These are phyloP conservation scores for Dasyornis broadbenti DNA, from an alignment of 2,113 vertebrate genomes.

Conservation along the genomic window DNA sequence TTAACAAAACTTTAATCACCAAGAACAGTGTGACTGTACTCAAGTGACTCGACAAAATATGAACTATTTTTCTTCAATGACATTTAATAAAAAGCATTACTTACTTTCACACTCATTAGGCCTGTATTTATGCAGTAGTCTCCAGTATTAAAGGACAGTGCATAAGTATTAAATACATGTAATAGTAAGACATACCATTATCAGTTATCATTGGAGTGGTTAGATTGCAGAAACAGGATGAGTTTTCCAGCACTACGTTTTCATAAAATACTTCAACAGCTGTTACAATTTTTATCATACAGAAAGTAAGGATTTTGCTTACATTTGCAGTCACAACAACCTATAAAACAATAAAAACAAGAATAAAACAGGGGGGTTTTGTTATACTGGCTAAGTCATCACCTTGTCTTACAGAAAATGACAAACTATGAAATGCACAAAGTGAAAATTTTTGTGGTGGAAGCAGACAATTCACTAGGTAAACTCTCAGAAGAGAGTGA, in stretches of 20 bases:
- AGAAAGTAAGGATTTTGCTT: conserved; percentile 19
- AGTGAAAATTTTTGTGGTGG: not conserved
- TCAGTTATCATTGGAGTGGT: not conserved
- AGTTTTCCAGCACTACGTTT: not conserved
- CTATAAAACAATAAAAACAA: conserved; percentile 12
- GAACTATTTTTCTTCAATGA: not conserved
- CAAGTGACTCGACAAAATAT: not conserved
- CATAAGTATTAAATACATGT: not conserved
- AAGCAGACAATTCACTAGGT: not conserved
- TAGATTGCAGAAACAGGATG: conserved; percentile 51
- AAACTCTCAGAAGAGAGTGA: not conserved
- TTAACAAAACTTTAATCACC: not conserved
- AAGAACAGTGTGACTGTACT: not conserved
- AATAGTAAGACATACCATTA: conserved; percentile 34
- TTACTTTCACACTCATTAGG: not conserved
- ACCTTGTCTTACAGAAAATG: not conserved
- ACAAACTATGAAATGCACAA: not conserved
- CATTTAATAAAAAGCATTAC: not conserved
- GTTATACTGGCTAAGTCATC: not conserved
- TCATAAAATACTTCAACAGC: conserved; percentile 41
- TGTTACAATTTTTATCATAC: conserved; percentile 47
- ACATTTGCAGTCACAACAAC: conserved; percentile 5
- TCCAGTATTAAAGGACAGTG: not conserved
- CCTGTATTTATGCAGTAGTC: not conserved
- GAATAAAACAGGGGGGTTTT: not conserved